phyloP scores from a whole-genome alignment of 2,888 invertebrate genomes.

The Onchidella celtica region DNA sequence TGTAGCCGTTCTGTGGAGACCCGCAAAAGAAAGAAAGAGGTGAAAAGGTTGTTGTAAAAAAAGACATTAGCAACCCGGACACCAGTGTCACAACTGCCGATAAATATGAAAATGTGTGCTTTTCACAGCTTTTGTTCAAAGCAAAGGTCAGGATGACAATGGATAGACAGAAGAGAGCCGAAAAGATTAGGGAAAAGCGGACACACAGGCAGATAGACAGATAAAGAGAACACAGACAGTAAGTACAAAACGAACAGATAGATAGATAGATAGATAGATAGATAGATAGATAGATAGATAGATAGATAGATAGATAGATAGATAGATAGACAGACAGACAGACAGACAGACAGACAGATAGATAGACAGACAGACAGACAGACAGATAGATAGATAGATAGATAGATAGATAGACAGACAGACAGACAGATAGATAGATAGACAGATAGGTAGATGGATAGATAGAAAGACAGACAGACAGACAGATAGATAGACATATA shows the following conservation, averaged over 20 bases:
- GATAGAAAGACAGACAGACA: too few species aligned
- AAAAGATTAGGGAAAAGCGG: not conserved
- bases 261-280: conserved; percentile 9
- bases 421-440: too few species aligned
- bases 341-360: not conserved
- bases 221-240: too few species aligned
- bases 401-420: too few species aligned
- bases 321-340: not conserved
- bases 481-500: too few species aligned
- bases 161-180: not conserved
- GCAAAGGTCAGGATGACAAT: not conserved
- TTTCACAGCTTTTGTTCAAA: not conserved
- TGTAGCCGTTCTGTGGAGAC: conserved; percentile 72
- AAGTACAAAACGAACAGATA: not conserved
- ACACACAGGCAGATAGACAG: not conserved
- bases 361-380: too few species aligned
- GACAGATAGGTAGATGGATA: too few species aligned
- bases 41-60: too few species aligned
- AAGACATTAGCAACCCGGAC: too few species aligned
- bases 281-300: not conserved
- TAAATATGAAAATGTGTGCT: not conserved
- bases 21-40: too few species aligned
- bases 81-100: too few species aligned
- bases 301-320: not conserved
- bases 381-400: too few species aligned